Percentiles rank a stretch among this genome's conserved stretches.
Conservation (phyloP, 1,140 invertebrate species). For the Camponotus vicinus region DNA sequence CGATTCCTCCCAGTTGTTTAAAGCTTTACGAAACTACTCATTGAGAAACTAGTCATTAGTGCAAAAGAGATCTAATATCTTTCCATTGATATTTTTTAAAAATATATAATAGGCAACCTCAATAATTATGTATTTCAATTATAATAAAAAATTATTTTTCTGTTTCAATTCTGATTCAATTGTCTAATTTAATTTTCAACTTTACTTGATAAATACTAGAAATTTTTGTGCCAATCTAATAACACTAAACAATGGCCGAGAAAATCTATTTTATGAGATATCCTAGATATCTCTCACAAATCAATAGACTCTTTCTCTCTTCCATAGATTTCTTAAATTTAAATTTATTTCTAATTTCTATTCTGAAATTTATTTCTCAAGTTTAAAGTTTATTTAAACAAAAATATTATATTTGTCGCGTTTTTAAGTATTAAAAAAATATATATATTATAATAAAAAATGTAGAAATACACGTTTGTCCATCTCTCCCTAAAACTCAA, state of each 20-base stretch:
- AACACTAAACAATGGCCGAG: not conserved
- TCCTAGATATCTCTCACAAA: not conserved
- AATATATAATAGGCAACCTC: too few species aligned
- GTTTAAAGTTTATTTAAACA: not conserved
- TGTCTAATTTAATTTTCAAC: not conserved
- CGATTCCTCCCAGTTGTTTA: not conserved
- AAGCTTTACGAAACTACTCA: slow-evolving; percentile 14
- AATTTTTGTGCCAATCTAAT: not conserved
- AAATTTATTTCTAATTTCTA: not conserved
- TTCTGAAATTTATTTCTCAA: not conserved
- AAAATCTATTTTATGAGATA: not conserved
- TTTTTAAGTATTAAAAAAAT: not conserved
- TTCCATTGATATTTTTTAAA: not conserved
- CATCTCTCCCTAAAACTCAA: not conserved
- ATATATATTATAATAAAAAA: not conserved
- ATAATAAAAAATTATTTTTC: not conserved
- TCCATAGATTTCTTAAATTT: not conserved
- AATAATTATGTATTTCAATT: not conserved
- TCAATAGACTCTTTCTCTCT: not conserved
- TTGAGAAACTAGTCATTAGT: not conserved
- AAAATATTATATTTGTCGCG: not conserved
- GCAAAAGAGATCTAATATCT: not conserved
- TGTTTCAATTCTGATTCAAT: not conserved
- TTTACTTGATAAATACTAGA: not conserved
- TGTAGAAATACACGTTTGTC: not conserved